Evolutionary conservation across 2,113 vertebrate genomes (phyloP).

Genomic region (Gallinago undulata): DNA sequence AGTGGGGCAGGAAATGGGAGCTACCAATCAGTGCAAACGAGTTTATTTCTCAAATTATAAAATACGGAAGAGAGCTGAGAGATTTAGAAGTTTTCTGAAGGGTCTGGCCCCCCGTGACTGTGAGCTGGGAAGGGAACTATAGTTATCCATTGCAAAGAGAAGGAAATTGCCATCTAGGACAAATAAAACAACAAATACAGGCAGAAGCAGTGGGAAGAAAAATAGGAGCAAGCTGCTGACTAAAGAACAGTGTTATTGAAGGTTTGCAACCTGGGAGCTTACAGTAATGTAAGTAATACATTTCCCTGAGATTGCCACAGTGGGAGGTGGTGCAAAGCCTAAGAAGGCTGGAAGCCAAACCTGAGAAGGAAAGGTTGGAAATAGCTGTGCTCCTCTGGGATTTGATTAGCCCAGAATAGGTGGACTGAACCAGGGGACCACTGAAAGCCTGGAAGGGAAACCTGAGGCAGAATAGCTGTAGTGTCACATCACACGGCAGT

Average conservation of each 20-base stretch:
- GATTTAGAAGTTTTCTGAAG: background rate
- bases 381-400: slow-evolving; percentile 10
- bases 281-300: background rate
- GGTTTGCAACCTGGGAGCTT: background rate
- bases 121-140: background rate
- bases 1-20: background rate
- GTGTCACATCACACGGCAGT: background rate
- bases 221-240: background rate
- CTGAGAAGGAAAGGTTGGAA: background rate
- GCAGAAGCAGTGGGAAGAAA: background rate
- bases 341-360: background rate
- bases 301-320: background rate
- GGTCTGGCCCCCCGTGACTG: background rate
- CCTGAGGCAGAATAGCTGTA: slow-evolving; percentile 7
- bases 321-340: background rate
- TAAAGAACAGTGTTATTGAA: background rate
- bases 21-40: background rate
- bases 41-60: background rate
- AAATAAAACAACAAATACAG: background rate
- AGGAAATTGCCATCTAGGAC: background rate
- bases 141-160: background rate
- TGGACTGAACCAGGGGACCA: background rate
- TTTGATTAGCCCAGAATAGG: slow-evolving; percentile 1
- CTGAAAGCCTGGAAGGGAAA: slow-evolving; percentile 18
- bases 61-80: background rate